Evolutionary conservation across 2,797 vertebrate species (phyloP).

Genomic region (Valencia hispanica): DNA sequence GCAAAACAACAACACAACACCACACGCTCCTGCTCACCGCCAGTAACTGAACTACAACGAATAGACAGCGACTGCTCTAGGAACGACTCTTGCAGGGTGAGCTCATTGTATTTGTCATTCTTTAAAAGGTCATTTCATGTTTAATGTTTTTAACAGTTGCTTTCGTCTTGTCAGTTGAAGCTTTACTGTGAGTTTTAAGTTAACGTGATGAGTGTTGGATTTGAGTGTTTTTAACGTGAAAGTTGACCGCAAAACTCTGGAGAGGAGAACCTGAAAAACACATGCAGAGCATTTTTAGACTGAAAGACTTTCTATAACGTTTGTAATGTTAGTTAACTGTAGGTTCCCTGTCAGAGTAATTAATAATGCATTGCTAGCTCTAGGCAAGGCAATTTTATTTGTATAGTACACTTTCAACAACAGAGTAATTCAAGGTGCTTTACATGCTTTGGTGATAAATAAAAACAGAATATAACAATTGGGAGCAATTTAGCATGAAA

Average conservation of each 20-base stretch:
- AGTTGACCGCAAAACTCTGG: not conserved
- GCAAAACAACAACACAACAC: conserved; percentile 56
- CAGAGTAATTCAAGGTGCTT: too few species aligned
- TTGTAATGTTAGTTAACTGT: too few species aligned
- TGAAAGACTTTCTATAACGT: not conserved
- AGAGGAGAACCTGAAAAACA: not conserved
- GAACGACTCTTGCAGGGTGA: conserved; percentile 50
- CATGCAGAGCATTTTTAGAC: not conserved
- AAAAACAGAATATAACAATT: too few species aligned
- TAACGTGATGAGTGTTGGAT: not conserved
- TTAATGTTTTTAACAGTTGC: not conserved
- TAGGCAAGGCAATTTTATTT: too few species aligned
- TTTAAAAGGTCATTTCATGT: not conserved
- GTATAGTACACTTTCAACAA: too few species aligned
- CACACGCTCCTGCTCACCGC: conserved; percentile 3
- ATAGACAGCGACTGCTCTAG: conserved; percentile 27
- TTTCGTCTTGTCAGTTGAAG: not conserved
- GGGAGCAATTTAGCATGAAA: too few species aligned
- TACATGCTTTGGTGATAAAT: too few species aligned
- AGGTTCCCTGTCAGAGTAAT: too few species aligned
- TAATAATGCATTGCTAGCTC: too few species aligned
- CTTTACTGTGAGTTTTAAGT: not conserved
- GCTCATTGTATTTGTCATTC: conserved; percentile 5
- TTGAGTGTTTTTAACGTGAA: not conserved
- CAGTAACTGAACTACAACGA: conserved; percentile 3